Base-by-base conservation (phyloP, 2,113 vertebrate species). In the Odocoileus virginianus region DNA sequence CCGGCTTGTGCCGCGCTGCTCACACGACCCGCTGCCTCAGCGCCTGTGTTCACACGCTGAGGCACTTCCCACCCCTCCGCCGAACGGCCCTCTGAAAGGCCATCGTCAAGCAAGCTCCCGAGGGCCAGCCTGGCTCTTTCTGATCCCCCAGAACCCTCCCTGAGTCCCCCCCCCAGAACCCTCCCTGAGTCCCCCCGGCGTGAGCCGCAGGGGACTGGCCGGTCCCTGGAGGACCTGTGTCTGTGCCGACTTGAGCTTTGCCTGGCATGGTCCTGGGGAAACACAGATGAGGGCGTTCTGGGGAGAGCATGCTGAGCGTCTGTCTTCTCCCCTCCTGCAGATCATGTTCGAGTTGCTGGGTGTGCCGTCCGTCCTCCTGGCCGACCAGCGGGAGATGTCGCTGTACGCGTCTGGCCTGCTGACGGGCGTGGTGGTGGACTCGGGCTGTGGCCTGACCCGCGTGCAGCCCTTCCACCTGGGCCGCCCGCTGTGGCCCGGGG, bases 331-430 rank as follows among this genome's bases (percentile, higher is more conserved):
- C 36, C 43, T 15, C 12, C 21, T 45, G 45, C 91, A 98, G 98
- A 93, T 98, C 7, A 64, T 98, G 97, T 98, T 97, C 4, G 98
- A 98, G 95, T 7, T 61, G 0, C 83, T 97, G 67, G 30, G 52
- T 0, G 95, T 97, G 27, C 89, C 92, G 0, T 95, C 94, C 2
- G 0, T 98, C 0, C 57, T 98, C 15, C 93, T 98, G 88, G 97
- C 84, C 0, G 78, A 96, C 86, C 95, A 97, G 93, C 13, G 96
- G 57, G 90, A 97, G 93, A 97, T 98, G 96, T 96, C 97, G 12
- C 90, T 98, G 45, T 98, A 90, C 0, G 27, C 94, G 40, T 93
- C 79, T 0, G 87, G 97, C 45, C 74, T 95, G 52, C 89, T 97
- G 74, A 97, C 33, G 0, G 97, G 93, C 1, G 43, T 93, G 57